Evolutionary conservation across 1,140 invertebrate species (phyloP).

Genomic region (Holotrichia oblita): DNA sequence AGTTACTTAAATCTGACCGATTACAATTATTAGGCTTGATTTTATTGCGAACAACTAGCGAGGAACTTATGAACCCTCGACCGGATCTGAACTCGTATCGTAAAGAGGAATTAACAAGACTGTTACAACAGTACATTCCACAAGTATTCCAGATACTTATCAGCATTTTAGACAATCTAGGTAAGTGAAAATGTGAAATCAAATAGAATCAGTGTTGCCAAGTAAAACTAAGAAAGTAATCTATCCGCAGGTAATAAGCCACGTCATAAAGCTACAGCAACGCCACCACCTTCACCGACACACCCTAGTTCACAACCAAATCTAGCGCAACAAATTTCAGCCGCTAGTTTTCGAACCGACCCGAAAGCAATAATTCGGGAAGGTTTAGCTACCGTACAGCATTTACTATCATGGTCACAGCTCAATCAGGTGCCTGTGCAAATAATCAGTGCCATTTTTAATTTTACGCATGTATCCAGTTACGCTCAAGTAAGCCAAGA

Average conservation of each 20-base stretch:
- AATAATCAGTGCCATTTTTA: constrained; percentile 76
- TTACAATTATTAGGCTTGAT: constrained; percentile 77
- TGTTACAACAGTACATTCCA: constrained; percentile 79
- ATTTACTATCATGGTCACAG: constrained; percentile 89
- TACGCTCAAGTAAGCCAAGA: constrained; percentile 63
- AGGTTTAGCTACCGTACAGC: constrained; percentile 77
- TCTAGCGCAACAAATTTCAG: constrained; percentile 50
- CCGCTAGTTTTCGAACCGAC: constrained; percentile 54
- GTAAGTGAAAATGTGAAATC: constrained; percentile 39
- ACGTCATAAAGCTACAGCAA: constrained; percentile 69
- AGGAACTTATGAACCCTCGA: constrained; percentile 85
- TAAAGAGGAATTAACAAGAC: constrained; percentile 77
- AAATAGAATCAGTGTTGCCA: constrained; percentile 45
- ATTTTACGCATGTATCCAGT: constrained; percentile 72
- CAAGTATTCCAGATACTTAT: constrained; percentile 74
- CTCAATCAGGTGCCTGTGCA: constrained; percentile 76
- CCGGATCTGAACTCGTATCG: constrained; percentile 78
- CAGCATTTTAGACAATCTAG: constrained; percentile 56
- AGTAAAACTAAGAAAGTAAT: not conserved
- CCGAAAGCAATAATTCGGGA: constrained; percentile 53
- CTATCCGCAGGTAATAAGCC: constrained; percentile 60
- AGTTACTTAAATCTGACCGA: constrained; percentile 67
- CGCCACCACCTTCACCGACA: constrained; percentile 77
- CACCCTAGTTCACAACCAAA: constrained; percentile 50
- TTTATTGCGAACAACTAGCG: constrained; percentile 84